Evolutionary conservation across 2,797 vertebrate genomes (phyloP).

Genomic region (Arrhamphus sclerolepis): DNA sequence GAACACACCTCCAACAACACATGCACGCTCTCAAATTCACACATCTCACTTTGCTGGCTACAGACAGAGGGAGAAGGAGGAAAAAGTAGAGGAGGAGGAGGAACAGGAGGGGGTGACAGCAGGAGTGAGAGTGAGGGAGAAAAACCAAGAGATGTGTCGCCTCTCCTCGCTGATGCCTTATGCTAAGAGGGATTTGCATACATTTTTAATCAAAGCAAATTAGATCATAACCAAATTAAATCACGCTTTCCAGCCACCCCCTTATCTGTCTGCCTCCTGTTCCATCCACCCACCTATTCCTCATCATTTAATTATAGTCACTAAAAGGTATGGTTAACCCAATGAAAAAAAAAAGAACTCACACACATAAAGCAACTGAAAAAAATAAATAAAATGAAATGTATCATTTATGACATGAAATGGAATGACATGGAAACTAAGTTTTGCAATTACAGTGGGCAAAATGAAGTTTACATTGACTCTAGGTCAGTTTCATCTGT

Average conservation of each 20-base stretch:
- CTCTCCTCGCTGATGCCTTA: slow-evolving; percentile 79
- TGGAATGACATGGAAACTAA: slow-evolving; percentile 18
- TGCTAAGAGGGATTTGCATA: slow-evolving; percentile 86
- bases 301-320: slow-evolving; percentile 80
- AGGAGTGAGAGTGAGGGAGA: slow-evolving; percentile 43
- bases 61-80: slow-evolving; percentile 51
- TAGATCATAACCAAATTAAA: slow-evolving; percentile 87
- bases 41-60: slow-evolving; percentile 46
- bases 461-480: slow-evolving; percentile 27
- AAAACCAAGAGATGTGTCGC: slow-evolving; percentile 69
- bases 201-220: slow-evolving; percentile 89
- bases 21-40: slow-evolving; percentile 38
- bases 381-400: slow-evolving; percentile 27
- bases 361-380: slow-evolving; percentile 45
- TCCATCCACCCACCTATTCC: slow-evolving; percentile 78
- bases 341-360: slow-evolving; percentile 36
- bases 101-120: slow-evolving; percentile 33
- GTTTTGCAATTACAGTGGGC: slow-evolving; percentile 21
- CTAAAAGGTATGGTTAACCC: slow-evolving; percentile 77
- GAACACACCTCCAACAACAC: slow-evolving; percentile 46
- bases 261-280: slow-evolving; percentile 75
- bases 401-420: slow-evolving; percentile 12
- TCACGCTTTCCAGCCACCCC: slow-evolving; percentile 80
- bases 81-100: slow-evolving; percentile 37
- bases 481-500: slow-evolving; percentile 10